phyloP scores from a whole-genome alignment of 1,140 invertebrate species.

The Gyrodactylus bullatarudis region DNA sequence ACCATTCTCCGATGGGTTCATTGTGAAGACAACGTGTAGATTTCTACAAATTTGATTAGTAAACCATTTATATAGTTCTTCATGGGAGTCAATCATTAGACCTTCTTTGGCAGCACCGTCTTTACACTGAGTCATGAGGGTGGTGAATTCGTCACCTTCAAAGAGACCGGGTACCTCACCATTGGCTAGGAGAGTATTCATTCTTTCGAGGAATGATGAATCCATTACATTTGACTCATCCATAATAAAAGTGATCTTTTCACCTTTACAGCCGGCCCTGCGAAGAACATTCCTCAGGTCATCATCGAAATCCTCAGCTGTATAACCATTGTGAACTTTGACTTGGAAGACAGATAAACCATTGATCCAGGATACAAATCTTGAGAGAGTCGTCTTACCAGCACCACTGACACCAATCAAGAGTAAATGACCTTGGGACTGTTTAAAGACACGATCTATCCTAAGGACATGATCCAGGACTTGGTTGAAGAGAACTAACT shows the following conservation, averaged over 20 bases:
- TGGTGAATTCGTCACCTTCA: conserved; percentile 67
- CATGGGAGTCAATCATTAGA: conserved; percentile 80
- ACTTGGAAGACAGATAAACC: conserved; percentile 75
- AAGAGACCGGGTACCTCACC: conserved; percentile 52
- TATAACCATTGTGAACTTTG: conserved; percentile 91
- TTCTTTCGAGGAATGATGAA: conserved; percentile 82
- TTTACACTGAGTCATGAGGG: conserved; percentile 95
- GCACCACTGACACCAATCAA: conserved; percentile 53
- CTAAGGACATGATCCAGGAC: conserved; percentile 84
- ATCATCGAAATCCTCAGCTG: conserved; percentile 88
- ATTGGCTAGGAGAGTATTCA: conserved; percentile 93
- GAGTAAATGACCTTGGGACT: conserved; percentile 37
- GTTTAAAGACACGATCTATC: conserved; percentile 90
- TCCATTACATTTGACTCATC: conserved; percentile 96
- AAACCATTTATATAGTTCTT: conserved; percentile 94
- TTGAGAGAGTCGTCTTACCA: conserved; percentile 83
- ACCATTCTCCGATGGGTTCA: conserved; percentile 93
- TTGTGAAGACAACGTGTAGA: conserved; percentile 94
- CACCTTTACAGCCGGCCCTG: conserved; percentile 59
- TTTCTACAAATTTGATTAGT: conserved; percentile 40
- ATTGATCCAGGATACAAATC: conserved; percentile 99
- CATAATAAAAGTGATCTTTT: conserved; percentile 93
- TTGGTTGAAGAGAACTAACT: conserved; percentile 83
- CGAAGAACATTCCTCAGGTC: conserved; percentile 65
- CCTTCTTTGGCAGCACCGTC: conserved; percentile 88